phyloP scores from a whole-genome alignment of 1,140 invertebrate genomes.

The Dryas iulia region DNA sequence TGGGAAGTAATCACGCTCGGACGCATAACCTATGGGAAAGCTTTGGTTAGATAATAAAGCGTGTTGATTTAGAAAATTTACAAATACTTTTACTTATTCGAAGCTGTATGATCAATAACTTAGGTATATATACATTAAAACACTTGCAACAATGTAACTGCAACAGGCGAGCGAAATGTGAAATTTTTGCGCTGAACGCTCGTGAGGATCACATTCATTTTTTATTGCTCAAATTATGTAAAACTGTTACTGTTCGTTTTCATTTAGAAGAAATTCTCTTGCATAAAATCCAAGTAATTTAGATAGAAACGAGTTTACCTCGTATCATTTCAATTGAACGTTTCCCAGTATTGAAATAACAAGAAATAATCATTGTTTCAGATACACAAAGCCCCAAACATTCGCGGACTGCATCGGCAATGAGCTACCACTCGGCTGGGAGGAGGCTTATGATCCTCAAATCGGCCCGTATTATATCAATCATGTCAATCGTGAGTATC shows the following conservation, averaged over 20 bases:
- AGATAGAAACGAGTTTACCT: constrained; percentile 20
- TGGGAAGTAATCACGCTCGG: constrained; percentile 47
- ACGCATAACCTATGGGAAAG: constrained; percentile 31
- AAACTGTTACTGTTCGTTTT: constrained; percentile 14
- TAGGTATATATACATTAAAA: neutral
- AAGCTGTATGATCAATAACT: no score
- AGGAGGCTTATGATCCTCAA: constrained; percentile 95
- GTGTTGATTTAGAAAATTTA: neutral
- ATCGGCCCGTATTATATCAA: constrained; percentile 98
- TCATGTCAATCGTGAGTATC: constrained; percentile 95
- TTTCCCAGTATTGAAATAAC: constrained; percentile 36
- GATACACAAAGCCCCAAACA: constrained; percentile 96
- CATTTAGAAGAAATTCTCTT: constrained; percentile 26
- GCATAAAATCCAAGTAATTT: constrained; percentile 28
- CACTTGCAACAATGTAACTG: neutral
- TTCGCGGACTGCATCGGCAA: constrained; percentile 99
- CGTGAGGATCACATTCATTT: neutral
- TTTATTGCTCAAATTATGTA: constrained; percentile 9
- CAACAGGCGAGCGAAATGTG: neutral
- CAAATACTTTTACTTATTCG: neutral
- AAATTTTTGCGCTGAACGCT: constrained; percentile 4
- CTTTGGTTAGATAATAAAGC: constrained; percentile 10
- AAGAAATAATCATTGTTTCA: constrained; percentile 81
- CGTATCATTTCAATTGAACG: constrained; percentile 31
- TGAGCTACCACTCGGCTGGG: constrained; percentile 98